These are phyloP conservation scores for Atethmia centrago DNA, from an alignment of 2,888 invertebrate genomes.

Conservation along the genomic window DNA sequence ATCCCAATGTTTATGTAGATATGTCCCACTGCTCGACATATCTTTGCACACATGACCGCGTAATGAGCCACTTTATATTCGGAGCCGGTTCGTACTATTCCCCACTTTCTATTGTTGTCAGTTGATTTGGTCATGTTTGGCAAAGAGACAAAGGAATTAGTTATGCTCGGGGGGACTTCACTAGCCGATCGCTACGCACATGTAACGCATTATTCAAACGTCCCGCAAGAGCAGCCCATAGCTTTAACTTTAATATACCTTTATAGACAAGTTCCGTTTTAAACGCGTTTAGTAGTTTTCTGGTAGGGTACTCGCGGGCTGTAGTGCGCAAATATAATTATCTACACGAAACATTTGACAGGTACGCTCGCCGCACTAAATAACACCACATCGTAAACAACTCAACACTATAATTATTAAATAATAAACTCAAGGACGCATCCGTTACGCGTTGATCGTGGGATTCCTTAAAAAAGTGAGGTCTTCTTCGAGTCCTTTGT, in stretches of 20 bases:
- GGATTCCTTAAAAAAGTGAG: conserved; percentile 67
- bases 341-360: conserved; percentile 34
- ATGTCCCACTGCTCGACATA: too few species aligned
- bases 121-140: conserved; percentile 68
- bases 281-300: not conserved
- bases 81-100: conserved; percentile 44
- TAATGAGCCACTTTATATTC: conserved; percentile 74
- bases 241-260: not conserved
- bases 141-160: conserved; percentile 64
- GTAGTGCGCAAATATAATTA: conserved; percentile 8
- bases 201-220: not conserved
- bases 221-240: not conserved
- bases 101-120: conserved; percentile 70
- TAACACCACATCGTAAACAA: conserved; percentile 59
- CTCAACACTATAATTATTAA: conserved; percentile 67
- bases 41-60: conserved; percentile 61
- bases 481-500: conserved; percentile 71
- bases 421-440: conserved; percentile 51
- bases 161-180: conserved; percentile 24
- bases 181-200: not conserved
- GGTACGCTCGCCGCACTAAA: conserved; percentile 43
- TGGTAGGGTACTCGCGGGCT: not conserved
- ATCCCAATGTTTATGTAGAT: too few species aligned
- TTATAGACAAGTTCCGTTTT: not conserved
- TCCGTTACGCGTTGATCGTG: conserved; percentile 60